phyloP scores from a whole-genome alignment of 2,113 vertebrate genomes.

The Pan troglodytes region DNA sequence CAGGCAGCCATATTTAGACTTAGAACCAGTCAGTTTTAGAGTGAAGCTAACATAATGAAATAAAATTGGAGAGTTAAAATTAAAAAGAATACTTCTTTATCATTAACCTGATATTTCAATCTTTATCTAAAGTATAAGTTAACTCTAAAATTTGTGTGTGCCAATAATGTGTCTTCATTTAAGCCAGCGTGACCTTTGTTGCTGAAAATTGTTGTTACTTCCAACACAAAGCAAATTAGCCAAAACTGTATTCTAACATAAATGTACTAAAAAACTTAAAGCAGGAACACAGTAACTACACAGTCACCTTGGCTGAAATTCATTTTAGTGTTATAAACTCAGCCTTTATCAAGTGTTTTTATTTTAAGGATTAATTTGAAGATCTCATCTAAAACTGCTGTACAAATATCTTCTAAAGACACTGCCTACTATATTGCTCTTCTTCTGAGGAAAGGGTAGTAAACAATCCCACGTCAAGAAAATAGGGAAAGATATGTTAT shows the following conservation, averaged over 20 bases:
- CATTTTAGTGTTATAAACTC: not conserved
- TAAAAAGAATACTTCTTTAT: not conserved
- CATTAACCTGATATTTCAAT: not conserved
- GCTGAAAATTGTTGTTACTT: not conserved
- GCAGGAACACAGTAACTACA: not conserved
- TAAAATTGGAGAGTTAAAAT: not conserved
- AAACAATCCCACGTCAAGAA: not conserved
- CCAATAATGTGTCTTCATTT: not conserved
- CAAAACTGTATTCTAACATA: not conserved
- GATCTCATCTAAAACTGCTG: not conserved
- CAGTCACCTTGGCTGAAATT: not conserved
- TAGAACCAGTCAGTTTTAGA: constrained; percentile 40
- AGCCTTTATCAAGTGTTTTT: not conserved
- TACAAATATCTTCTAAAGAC: not conserved
- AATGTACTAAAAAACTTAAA: not conserved
- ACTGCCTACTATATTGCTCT: not conserved
- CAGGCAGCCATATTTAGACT: constrained; percentile 23
- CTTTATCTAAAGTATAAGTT: not conserved
- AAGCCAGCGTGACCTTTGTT: not conserved
- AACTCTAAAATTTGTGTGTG: not conserved
- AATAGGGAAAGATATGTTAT: not conserved
- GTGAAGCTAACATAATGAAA: constrained; percentile 8
- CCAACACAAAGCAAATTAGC: not conserved
- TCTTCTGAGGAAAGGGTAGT: not conserved
- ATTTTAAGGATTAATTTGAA: not conserved